Evolutionary conservation across 2,797 vertebrate species (phyloP).

Genomic region (Brachyrhaphis roseni): DNA sequence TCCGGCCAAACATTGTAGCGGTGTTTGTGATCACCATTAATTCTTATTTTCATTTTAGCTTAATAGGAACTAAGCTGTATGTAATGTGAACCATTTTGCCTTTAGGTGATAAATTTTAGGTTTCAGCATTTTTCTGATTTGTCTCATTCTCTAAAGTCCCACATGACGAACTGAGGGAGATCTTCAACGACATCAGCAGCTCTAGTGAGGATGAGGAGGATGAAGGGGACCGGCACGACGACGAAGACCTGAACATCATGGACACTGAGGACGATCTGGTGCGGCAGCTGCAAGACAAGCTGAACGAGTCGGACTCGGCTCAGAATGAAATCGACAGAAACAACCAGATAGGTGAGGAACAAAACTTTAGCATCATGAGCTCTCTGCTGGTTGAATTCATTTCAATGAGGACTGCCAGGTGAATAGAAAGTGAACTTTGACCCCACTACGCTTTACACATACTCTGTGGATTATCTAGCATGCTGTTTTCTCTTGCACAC

Average conservation of each 20-base stretch:
- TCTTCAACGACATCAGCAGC: conserved; percentile 99
- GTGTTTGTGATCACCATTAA: neutral
- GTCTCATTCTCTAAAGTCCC: conserved; percentile 68
- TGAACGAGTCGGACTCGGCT: conserved; percentile 87
- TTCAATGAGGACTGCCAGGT: neutral
- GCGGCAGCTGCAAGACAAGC: conserved; percentile 90
- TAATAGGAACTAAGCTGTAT: neutral
- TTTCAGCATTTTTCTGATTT: conserved; percentile 14
- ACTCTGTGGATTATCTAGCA: neutral
- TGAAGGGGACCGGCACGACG: conserved; percentile 90
- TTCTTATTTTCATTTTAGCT: neutral
- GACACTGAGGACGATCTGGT: conserved; percentile 95
- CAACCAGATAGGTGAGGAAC: conserved; percentile 88
- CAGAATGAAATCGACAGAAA: conserved; percentile 88
- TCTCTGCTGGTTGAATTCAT: neutral
- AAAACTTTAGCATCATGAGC: neutral
- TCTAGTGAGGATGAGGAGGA: conserved; percentile 97
- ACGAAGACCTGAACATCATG: conserved; percentile 96
- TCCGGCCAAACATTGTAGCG: neutral
- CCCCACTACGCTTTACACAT: neutral
- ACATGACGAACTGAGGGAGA: conserved; percentile 92
- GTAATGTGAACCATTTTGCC: neutral
- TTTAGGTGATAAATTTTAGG: conserved; percentile 10
- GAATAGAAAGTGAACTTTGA: neutral
- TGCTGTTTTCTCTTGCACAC: neutral